Base-by-base conservation (phyloP, 2,888 invertebrate genomes). In the Drosophila formosana region DNA sequence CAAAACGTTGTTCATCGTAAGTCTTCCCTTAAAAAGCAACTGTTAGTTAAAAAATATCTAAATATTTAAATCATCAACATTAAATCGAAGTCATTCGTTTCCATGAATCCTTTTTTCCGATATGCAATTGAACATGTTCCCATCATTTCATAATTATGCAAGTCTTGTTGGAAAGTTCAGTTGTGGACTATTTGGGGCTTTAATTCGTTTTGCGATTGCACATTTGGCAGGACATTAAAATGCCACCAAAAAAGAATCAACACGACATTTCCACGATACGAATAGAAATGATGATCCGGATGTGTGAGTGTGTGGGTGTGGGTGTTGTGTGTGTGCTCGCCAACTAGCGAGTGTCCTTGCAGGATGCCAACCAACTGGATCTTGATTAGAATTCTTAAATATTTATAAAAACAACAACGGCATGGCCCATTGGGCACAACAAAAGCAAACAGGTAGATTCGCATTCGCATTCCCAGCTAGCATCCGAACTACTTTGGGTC, bases 381-480 rank as follows among this genome's bases (percentile, higher is more conserved):
- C 91, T 91, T 91, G 91, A 91, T 91, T 91, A 91, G 86, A 91
- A 89, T 88, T 88, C 85, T 90, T 79, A 91, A 91, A 91, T 91
- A 91, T 91, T 91, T 90, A 91, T 91, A 90, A 82, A 90, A 78
- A 68, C 72, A 76, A 65, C 65, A 76, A 67, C 7, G 39, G 52
- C 56, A 53, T 41, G 26, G 62, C 70, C 66, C 66, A 60, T 52
- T 74, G 55, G 68, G 64, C 66, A 50, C 61, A 49, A 46, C 56
- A 47, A 51, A 62, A 47, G 79, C 75, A 79, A 86, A 79, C 88
- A 89, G 89, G 79, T 83, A 78, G 73, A 32, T 26, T 43, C 37
- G 37, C 37, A 37, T 37, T 37, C 37, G 37, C 37, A 37, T 37
- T 37, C 5, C 56, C 46, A 26, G 6, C 45, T 55, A 50, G 32